Evolutionary conservation across 2,797 vertebrate species (phyloP).

Genomic region (Galago senegalensis): DNA sequence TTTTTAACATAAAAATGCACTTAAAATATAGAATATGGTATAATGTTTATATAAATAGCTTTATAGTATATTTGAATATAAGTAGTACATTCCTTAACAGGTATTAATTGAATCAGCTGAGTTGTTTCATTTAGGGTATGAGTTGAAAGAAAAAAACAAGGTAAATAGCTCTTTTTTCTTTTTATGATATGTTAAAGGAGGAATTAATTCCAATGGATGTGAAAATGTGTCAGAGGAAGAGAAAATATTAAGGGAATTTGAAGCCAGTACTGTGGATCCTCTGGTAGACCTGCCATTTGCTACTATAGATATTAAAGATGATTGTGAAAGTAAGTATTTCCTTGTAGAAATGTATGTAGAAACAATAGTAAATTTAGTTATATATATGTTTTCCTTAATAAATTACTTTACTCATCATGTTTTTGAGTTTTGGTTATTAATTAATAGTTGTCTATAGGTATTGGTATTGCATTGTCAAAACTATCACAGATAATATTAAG

Average conservation of each 20-base stretch:
- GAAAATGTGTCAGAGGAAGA: constrained; percentile 81
- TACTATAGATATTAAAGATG: constrained; percentile 90
- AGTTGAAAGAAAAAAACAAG: constrained; percentile 12
- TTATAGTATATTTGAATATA: background rate
- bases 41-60: background rate
- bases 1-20: background rate
- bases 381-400: constrained; percentile 6
- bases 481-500: background rate
- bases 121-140: constrained; percentile 31
- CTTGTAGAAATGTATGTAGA: constrained; percentile 18
- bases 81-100: background rate
- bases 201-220: constrained; percentile 80
- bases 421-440: constrained; percentile 52
- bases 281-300: constrained; percentile 93
- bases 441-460: background rate
- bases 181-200: constrained; percentile 71
- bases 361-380: background rate
- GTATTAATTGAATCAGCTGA: constrained; percentile 39
- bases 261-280: constrained; percentile 77
- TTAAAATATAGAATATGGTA: background rate
- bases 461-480: background rate
- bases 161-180: constrained; percentile 56
- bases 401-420: background rate
- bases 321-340: constrained; percentile 91
- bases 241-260: constrained; percentile 56